phyloP scores from a whole-genome alignment of 2,888 invertebrate species.

The Drosophila mercatorum region DNA sequence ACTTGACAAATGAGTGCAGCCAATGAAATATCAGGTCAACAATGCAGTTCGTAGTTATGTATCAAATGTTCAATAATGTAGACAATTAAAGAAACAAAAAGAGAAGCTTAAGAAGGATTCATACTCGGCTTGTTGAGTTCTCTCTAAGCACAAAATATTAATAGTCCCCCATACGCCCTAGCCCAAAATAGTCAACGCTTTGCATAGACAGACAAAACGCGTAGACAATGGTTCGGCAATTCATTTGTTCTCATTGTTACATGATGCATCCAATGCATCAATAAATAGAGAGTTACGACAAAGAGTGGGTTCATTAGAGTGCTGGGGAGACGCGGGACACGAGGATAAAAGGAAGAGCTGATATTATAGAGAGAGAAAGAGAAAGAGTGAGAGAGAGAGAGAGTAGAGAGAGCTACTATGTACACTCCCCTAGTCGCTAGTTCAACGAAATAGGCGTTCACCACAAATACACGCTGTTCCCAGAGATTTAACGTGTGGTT shows the following conservation, averaged over 20 bases:
- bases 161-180: background rate
- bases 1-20: too few species aligned
- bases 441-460: constrained; percentile 49
- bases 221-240: constrained; percentile 17
- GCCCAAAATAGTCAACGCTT: background rate
- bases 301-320: background rate
- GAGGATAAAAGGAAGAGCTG: background rate
- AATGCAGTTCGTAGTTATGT: background rate
- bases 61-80: background rate
- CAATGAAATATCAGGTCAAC: background rate
- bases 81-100: background rate
- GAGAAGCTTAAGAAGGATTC: background rate
- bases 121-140: background rate
- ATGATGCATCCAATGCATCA: constrained; percentile 51
- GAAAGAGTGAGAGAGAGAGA: too few species aligned
- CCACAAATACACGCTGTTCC: constrained; percentile 48
- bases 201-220: background rate
- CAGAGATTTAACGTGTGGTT: constrained; percentile 47
- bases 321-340: background rate
- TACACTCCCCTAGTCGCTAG: constrained; percentile 13
- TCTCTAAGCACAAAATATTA: background rate
- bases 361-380: background rate
- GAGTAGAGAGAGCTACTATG: background rate
- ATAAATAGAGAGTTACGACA: constrained; percentile 40
- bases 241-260: constrained; percentile 33